phyloP scores from a whole-genome alignment of 2,888 invertebrate species.

The Trichogramma dendrolimi region DNA sequence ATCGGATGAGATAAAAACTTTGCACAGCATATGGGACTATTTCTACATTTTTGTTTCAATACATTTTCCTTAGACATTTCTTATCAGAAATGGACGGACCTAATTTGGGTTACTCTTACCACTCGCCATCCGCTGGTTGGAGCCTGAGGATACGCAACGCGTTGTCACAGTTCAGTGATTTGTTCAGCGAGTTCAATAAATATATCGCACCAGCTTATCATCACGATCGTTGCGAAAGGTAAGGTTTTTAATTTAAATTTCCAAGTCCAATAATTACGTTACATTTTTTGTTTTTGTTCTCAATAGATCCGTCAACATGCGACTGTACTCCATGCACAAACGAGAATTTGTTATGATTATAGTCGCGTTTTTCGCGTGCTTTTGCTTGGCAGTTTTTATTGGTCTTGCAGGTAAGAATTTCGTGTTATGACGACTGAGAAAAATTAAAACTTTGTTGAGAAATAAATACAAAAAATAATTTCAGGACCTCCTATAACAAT shows the following conservation, averaged over 20 bases:
- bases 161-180: conserved; percentile 83
- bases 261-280: neutral
- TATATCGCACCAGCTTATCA: conserved; percentile 95
- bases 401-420: conserved; percentile 76
- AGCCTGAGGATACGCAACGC: conserved; percentile 73
- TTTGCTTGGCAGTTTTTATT: conserved; percentile 85
- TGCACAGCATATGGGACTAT: no score
- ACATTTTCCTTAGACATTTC: no score
- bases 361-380: conserved; percentile 85
- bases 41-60: no score
- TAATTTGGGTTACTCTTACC: conserved; percentile 79
- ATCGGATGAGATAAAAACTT: no score
- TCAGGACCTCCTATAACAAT: conserved; percentile 74
- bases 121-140: conserved; percentile 75
- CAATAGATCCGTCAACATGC: conserved; percentile 91
- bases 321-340: conserved; percentile 95
- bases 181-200: conserved; percentile 93
- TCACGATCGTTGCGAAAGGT: conserved; percentile 95
- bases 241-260: conserved; percentile 28
- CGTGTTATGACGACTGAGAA: neutral
- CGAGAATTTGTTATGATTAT: conserved; percentile 94
- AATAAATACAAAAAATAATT: neutral
- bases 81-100: conserved; percentile 51
- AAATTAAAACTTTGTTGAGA: neutral
- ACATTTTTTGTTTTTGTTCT: neutral